Evolutionary conservation across 2,888 invertebrate species (phyloP), one percentile per base, ranked within the genome.

Genomic region (Drosophila vallismaia): DNA sequence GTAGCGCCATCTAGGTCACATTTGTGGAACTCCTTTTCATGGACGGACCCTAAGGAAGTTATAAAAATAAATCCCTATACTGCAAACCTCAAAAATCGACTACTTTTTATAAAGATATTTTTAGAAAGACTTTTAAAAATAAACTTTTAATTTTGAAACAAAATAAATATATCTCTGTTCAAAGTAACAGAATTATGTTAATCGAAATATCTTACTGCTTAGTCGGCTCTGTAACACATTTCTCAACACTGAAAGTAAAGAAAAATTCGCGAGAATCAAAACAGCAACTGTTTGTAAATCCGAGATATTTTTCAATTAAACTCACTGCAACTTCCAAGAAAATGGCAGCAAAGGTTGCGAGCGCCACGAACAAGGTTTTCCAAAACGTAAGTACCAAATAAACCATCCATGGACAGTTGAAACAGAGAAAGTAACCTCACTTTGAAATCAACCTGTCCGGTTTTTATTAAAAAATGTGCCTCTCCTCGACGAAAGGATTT

Each of bases 331-430:
- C 46, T 29, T 4, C 28, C 29, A 2, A 58, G 71, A 77, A 91
- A 80, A 92, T 92, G 92, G 90, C 91, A 60, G 82, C 91, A 57
- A 91, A 91, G 88, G 90, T 90, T 64, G 89, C 89, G 69, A 91
- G 92, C 82, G 91, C 90, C 78, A 91, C 93, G 54, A 93, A 93
- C 82, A 94, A 95, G 92, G 94, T 94, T 79, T 95, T 96, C 89
- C 95, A 95, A 91, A 95, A 95, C 79, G 96, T 95, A 93, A 92
- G 92, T 91, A 55, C 38, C 4, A 6, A n/a, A 1, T 19, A 29
- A 9, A 57, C 33, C 57, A 67, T 28, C 19, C 9, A 14, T 8
- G n/a, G 26, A 9, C 38, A 59, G 19, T 48, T 42, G 44, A 14
- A 33, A 33, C 6, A 4, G 7, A 3, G 36, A 51, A 66, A 78